Conservation (phyloP, 2,113 vertebrate genomes). For the Prinia subflava region DNA sequence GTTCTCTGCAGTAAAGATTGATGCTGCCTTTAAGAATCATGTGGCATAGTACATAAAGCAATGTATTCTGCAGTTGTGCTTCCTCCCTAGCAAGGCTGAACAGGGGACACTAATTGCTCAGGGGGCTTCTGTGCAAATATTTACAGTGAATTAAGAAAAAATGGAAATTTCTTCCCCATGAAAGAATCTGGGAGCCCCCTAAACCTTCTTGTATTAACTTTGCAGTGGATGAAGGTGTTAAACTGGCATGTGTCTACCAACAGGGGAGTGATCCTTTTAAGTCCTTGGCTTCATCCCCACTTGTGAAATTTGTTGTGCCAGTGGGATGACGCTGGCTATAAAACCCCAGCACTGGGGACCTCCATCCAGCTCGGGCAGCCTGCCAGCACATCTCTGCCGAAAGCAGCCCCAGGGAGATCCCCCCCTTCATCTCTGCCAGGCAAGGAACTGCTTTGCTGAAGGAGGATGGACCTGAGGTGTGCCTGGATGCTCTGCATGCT, state of each 20-base stretch:
- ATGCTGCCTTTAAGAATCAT: not conserved
- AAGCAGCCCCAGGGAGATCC: not conserved
- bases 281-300: slow-evolving; percentile 75
- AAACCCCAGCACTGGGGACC: not conserved
- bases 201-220: slow-evolving; percentile 34
- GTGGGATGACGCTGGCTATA: slow-evolving; percentile 71
- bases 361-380: not conserved
- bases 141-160: not conserved
- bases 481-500: slow-evolving; percentile 58
- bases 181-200: not conserved
- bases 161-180: not conserved
- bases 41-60: not conserved
- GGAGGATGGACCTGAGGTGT: slow-evolving; percentile 17
- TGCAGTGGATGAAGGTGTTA: slow-evolving; percentile 43
- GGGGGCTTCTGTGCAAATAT: not conserved
- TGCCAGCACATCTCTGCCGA: not conserved
- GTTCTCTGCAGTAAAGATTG: not conserved
- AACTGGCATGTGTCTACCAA: slow-evolving; percentile 51
- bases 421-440: not conserved
- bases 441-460: not conserved
- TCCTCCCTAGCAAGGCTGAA: not conserved
- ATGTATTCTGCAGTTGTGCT: not conserved
- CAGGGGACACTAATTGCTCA: not conserved
- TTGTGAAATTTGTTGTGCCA: slow-evolving; percentile 81
- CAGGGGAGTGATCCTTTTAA: slow-evolving; percentile 74